Evolutionary conservation across 2,888 invertebrate species (phyloP), one percentile per base, ranked within the genome.

Genomic region (Portevinia maculata): DNA sequence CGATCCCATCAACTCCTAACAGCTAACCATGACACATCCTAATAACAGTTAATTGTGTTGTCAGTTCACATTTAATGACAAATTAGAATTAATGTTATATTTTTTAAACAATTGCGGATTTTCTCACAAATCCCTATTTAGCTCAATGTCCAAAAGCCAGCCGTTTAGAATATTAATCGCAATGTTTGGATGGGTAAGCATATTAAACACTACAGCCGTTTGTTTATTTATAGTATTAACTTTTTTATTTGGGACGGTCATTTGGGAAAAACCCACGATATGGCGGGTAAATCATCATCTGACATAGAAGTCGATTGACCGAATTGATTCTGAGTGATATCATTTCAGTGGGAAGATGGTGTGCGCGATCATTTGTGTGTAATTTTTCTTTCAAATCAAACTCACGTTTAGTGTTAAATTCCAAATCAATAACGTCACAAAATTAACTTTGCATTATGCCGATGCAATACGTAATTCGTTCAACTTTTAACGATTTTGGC

Each of bases 311-410:
- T 62, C 64, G 44, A 64, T 52, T 64, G 69, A 59, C 28, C 64
- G 44, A 70, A 71, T 55, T 24, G n/a, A 44, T 64, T 70, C 76
- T 52, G 9, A 69, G 21, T 67, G 67, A 69, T 69, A 75, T 65
- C 75, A 67, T 52, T 48, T 52, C 69, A 28, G n/a, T 44, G 44
- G 44, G 28, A 53, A 69, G 64, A 69, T 52, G 24, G 21, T 53
- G 24, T 53, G 48, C 19, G 5, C 39, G 1, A 8, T 24, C 3
- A 28, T 21, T 15, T 15, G 13, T 11, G 21, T 37, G 24, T 8
- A 32, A 15, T 37, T 17, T 28, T 48, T 17, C 17, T 59, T 59
- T 32, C 9, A 64, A 64, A 64, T 64, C 39, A 64, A 21, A 37
- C 30, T 60, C 59, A 52, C 70, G 70, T 70, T 60, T 60, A 34